phyloP scores from a whole-genome alignment of 2,797 vertebrate genomes.

The Sphenodon punctatus region DNA sequence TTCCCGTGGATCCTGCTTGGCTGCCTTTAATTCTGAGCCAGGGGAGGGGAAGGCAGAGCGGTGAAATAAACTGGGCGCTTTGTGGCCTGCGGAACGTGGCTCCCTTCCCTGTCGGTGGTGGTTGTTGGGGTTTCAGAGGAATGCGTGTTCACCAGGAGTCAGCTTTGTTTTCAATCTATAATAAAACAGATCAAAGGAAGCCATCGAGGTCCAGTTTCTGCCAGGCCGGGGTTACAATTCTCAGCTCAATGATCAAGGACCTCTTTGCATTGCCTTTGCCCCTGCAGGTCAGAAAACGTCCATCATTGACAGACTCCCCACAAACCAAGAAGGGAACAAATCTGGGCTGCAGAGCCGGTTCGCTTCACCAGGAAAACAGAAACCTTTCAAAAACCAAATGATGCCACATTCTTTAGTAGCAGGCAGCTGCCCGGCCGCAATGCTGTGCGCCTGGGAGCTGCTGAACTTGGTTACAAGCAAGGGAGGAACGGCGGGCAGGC shows the following conservation, averaged over 20 bases:
- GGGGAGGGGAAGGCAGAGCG: background rate
- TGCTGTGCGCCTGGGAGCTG: conserved; percentile 51
- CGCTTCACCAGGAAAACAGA: conserved; percentile 47
- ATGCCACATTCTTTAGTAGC: conserved; percentile 40
- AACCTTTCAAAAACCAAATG: conserved; percentile 39
- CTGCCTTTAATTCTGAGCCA: background rate
- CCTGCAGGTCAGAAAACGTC: conserved; percentile 80
- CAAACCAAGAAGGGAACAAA: conserved; percentile 40
- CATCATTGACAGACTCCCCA: conserved; percentile 73
- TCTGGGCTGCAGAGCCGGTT: conserved; percentile 23
- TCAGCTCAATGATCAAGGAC: conserved; percentile 82
- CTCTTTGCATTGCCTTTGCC: conserved; percentile 70
- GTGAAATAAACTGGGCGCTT: background rate
- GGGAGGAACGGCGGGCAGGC: background rate
- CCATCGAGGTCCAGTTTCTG: conserved; percentile 72
- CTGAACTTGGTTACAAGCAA: background rate
- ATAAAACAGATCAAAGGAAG: conserved; percentile 84
- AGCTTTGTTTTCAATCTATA: conserved; percentile 80
- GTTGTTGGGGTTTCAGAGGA: conserved; percentile 60
- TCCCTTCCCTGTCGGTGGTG: background rate
- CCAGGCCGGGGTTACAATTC: conserved; percentile 71
- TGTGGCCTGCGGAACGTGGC: background rate
- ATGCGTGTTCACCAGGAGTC: conserved; percentile 72
- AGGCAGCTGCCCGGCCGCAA: conserved; percentile 34
- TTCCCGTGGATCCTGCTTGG: background rate